These are phyloP conservation scores for Gastrophysa polygoni DNA, from an alignment of 2,888 invertebrate genomes.

Conservation along the genomic window DNA sequence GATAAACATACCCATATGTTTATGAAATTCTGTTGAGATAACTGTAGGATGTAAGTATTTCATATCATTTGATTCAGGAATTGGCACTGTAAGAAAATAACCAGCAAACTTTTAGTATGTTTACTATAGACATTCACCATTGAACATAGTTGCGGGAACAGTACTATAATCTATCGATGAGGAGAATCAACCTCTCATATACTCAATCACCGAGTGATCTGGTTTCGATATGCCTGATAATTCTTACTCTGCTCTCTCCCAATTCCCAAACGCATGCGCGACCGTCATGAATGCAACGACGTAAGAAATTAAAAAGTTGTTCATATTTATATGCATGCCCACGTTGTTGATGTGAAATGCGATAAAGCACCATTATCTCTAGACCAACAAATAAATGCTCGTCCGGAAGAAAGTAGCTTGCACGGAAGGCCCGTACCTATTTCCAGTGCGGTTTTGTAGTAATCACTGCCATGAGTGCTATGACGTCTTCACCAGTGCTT, in stretches of 20 bases:
- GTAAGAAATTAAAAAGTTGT: conserved; percentile 46
- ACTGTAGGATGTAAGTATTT: too few relatives aligned
- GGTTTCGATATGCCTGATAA: background rate
- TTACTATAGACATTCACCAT: too few relatives aligned
- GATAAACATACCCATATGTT: too few relatives aligned
- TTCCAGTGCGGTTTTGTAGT: background rate
- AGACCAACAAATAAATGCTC: conserved; percentile 20
- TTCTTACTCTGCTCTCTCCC: conserved; percentile 4
- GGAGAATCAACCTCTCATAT: background rate
- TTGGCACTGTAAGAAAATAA: too few relatives aligned
- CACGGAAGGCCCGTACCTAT: conserved; percentile 16
- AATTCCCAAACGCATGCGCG: conserved; percentile 40
- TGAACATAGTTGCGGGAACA: too few relatives aligned
- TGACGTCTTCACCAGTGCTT: background rate
- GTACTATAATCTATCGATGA: too few relatives aligned
- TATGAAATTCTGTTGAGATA: too few relatives aligned
- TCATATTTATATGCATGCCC: conserved; percentile 32
- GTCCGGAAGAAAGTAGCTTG: conserved; percentile 38
- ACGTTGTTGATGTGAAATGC: conserved; percentile 26
- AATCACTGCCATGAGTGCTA: conserved; percentile 7
- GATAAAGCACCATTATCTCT: conserved; percentile 29
- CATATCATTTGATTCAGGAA: too few relatives aligned
- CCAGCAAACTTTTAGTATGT: too few relatives aligned
- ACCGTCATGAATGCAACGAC: conserved; percentile 23
- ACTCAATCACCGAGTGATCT: background rate